Percentiles rank a stretch among this genome's conserved stretches.
phyloP scores from a whole-genome alignment of 2,113 vertebrate species.

The Eidolon helvum region DNA sequence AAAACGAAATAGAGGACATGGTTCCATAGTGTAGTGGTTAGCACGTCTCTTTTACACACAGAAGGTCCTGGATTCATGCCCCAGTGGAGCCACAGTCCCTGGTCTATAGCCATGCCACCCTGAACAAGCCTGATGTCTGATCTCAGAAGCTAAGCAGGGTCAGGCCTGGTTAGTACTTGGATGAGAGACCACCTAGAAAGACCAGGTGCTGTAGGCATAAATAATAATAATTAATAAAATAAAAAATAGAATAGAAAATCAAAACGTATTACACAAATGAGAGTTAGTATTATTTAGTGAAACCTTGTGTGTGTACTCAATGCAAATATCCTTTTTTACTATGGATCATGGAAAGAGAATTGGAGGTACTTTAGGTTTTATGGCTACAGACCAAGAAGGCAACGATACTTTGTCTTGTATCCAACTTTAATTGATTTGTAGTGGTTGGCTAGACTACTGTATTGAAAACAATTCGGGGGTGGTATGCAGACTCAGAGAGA shows the following conservation, averaged over 20 bases:
- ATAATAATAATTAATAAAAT: neutral
- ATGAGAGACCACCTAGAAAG: too few relatives aligned
- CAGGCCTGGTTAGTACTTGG: too few relatives aligned
- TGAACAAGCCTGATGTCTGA: too few relatives aligned
- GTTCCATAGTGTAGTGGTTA: too few relatives aligned
- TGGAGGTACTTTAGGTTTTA: neutral
- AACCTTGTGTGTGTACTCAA: neutral
- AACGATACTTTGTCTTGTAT: neutral
- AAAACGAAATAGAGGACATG: neutral
- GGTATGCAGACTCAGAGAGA: neutral
- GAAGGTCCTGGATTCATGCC: too few relatives aligned
- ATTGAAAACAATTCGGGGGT: neutral
- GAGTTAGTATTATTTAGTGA: neutral
- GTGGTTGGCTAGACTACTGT: neutral
- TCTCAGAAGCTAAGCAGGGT: too few relatives aligned
- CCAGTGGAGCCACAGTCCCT: too few relatives aligned
- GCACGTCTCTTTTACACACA: too few relatives aligned
- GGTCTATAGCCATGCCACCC: too few relatives aligned
- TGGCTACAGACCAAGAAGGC: neutral
- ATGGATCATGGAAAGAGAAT: neutral
- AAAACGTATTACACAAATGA: neutral
- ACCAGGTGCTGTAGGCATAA: too few relatives aligned
- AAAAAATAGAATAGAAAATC: neutral
- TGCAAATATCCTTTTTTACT: neutral
- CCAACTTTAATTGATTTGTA: neutral